Conservation (phyloP, 2,113 vertebrate genomes). For the Actenoides lindsayi region DNA sequence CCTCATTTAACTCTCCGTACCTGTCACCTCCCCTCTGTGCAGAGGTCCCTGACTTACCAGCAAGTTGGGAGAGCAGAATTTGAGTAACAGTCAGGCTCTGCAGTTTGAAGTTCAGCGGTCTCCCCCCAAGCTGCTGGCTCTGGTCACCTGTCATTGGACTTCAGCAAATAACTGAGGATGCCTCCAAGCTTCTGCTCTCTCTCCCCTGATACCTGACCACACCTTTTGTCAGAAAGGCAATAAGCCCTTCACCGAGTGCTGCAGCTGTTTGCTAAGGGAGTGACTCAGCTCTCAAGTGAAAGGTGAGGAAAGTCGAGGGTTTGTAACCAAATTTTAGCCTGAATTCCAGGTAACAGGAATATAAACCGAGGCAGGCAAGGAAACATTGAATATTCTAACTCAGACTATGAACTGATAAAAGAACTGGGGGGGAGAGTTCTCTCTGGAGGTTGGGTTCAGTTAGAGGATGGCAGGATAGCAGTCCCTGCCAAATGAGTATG, state of each 20-base stretch:
- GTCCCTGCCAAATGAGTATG: too few relatives aligned
- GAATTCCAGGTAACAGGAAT: too few relatives aligned
- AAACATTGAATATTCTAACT: too few relatives aligned
- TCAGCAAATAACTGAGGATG: fast-evolving
- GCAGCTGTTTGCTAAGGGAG: neutral
- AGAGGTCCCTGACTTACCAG: neutral
- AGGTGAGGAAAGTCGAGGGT: neutral
- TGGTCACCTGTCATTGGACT: fast-evolving
- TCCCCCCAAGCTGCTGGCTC: neutral
- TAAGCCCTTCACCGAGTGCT: neutral
- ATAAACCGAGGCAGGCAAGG: too few relatives aligned
- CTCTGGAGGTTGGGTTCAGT: too few relatives aligned
- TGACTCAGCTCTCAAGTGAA: neutral
- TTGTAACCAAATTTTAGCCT: neutral
- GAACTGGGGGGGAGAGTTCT: too few relatives aligned
- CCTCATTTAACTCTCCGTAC: neutral
- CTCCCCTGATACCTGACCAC: neutral
- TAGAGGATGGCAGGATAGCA: too few relatives aligned
- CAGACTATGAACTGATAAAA: too few relatives aligned
- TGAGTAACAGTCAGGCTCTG: neutral
- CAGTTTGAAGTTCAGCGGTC: neutral
- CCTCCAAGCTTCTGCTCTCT: too few relatives aligned
- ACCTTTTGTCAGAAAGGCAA: neutral
- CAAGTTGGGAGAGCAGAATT: neutral
- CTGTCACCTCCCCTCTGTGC: neutral